A percentile compares a stretch with the other conserved stretches of the same genome.
phyloP scores from a whole-genome alignment of 2,113 vertebrate species.

The Clupea harengus region DNA sequence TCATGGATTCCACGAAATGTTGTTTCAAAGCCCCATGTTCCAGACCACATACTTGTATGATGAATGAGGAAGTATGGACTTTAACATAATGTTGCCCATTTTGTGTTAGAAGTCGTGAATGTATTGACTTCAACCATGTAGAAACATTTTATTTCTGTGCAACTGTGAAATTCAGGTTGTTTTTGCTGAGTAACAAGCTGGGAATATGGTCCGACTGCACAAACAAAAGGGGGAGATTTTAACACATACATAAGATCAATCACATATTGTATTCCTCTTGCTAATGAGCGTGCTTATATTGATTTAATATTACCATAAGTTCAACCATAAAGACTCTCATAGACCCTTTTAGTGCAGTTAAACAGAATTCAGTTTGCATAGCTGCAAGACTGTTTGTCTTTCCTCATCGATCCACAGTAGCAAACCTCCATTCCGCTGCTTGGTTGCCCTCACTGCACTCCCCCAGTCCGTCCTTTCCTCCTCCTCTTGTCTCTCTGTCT shows the following conservation, averaged over 20 bases:
- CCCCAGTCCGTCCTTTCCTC: neutral
- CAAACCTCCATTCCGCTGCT: neutral
- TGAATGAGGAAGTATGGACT: neutral
- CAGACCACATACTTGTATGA: neutral
- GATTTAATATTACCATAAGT: constrained; percentile 3
- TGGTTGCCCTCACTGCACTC: neutral
- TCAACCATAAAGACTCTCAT: constrained; percentile 3
- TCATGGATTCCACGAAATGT: neutral
- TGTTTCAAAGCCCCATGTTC: neutral
- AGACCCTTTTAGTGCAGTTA: constrained; percentile 18
- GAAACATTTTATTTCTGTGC: neutral
- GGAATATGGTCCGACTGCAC: neutral
- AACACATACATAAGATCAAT: neutral
- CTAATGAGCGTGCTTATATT: neutral
- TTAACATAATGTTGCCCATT: neutral
- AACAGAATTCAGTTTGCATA: neutral
- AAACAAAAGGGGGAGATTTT: neutral
- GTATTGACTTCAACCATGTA: neutral
- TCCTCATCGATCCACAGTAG: neutral
- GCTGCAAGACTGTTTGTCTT: constrained; percentile 7
- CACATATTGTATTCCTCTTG: neutral
- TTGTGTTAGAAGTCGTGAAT: neutral
- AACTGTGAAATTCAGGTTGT: neutral
- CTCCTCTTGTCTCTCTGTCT: neutral
- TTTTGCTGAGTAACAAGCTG: neutral